Percentiles rank a stretch among this genome's conserved stretches.
These are phyloP conservation scores for Percopsis omiscomaycus DNA, from an alignment of 2,797 vertebrate genomes.

Conservation along the genomic window DNA sequence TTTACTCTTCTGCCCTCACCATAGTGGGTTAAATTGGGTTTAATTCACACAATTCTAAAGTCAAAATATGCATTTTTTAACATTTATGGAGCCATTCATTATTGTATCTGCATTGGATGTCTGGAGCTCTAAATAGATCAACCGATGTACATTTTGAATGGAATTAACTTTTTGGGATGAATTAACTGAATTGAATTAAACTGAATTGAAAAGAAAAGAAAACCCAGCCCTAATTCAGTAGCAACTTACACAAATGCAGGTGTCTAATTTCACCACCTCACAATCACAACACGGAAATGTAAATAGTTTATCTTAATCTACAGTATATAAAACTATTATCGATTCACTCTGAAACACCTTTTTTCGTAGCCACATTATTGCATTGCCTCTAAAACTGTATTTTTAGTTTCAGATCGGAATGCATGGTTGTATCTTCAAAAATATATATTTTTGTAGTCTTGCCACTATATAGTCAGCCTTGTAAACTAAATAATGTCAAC, in stretches of 20 bases:
- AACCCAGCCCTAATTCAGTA: too few relatives aligned
- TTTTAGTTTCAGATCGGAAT: constrained; percentile 24
- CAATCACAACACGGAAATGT: constrained; percentile 45
- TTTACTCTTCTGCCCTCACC: background rate
- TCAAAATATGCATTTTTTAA: background rate
- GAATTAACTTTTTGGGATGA: constrained; percentile 10
- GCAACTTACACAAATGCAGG: constrained; percentile 1
- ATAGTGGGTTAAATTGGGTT: constrained; percentile 1
- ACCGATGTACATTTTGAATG: background rate
- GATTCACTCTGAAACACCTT: background rate
- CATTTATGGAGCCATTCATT: too few relatives aligned
- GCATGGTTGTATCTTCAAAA: constrained; percentile 43
- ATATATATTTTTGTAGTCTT: constrained; percentile 45
- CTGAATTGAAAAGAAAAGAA: too few relatives aligned
- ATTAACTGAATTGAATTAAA: too few relatives aligned
- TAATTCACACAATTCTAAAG: background rate
- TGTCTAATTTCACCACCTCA: constrained; percentile 44
- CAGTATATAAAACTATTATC: background rate
- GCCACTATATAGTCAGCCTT: constrained; percentile 31
- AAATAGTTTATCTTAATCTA: constrained; percentile 24
- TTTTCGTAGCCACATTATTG: constrained; percentile 27
- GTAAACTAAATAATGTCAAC: constrained; percentile 1
- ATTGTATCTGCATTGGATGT: too few relatives aligned
- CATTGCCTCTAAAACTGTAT: constrained; percentile 19
- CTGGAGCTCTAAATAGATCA: too few relatives aligned